phyloP scores from a whole-genome alignment of 2,113 vertebrate species.

The Emydura subglobosa region DNA sequence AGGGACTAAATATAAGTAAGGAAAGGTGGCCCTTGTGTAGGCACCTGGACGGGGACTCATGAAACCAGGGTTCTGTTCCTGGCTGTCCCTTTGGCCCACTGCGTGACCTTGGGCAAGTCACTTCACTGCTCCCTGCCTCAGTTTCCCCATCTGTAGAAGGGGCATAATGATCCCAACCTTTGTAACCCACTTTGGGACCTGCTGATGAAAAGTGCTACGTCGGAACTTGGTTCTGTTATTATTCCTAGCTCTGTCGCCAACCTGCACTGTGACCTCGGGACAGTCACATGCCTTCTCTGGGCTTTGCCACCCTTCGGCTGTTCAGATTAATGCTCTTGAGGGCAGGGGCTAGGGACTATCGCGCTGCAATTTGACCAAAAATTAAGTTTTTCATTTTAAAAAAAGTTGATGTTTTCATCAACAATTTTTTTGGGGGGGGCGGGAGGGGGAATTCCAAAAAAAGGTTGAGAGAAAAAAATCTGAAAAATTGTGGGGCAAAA shows the following conservation, averaged over 20 bases:
- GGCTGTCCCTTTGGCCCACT: no score
- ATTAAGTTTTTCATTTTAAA: background rate
- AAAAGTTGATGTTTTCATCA: background rate
- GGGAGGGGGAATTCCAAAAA: no score
- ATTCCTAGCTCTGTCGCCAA: background rate
- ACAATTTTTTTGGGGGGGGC: no score
- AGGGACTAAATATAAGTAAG: background rate
- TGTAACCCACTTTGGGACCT: background rate
- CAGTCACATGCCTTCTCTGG: background rate
- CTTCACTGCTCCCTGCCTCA: background rate
- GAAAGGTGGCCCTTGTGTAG: background rate
- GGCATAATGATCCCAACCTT: background rate
- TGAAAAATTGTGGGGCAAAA: background rate
- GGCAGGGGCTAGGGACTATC: background rate
- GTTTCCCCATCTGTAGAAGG: background rate
- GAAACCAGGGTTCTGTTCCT: background rate
- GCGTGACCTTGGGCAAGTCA: background rate
- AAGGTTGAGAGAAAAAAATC: background rate
- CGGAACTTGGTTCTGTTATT: background rate
- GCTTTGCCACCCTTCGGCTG: no score
- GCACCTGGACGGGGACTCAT: background rate
- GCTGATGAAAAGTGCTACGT: background rate
- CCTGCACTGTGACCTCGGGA: background rate
- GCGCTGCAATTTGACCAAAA: background rate
- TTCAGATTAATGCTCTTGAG: no score